These are phyloP conservation scores for Drosophila rufa DNA, from an alignment of 1,140 invertebrate species.

Conservation along the genomic window DNA sequence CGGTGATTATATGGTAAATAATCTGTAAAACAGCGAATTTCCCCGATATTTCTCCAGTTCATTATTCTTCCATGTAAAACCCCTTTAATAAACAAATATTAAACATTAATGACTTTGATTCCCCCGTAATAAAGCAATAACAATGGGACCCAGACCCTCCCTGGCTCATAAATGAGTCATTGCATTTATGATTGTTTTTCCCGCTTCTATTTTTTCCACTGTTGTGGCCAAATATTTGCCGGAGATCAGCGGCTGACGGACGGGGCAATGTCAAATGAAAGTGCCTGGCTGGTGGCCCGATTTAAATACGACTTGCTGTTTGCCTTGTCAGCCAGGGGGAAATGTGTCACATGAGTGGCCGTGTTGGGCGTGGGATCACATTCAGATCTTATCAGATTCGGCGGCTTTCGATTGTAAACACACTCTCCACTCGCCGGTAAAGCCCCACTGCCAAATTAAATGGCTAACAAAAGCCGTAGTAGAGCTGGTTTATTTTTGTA, in stretches of 20 bases:
- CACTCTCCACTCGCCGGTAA: slow-evolving; percentile 1
- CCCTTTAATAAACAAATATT: not conserved
- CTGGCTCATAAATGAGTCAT: slow-evolving; percentile 48
- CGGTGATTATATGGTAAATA: not conserved
- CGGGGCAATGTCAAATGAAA: slow-evolving; percentile 49
- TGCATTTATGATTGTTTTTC: slow-evolving; percentile 25
- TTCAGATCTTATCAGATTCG: slow-evolving; percentile 32
- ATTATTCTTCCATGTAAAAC: not conserved
- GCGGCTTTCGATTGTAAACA: slow-evolving; percentile 14
- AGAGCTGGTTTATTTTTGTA: slow-evolving; percentile 3
- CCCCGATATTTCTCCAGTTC: not conserved
- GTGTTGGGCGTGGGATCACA: slow-evolving; percentile 30
- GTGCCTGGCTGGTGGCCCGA: slow-evolving; percentile 26
- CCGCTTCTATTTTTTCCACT: slow-evolving; percentile 9
- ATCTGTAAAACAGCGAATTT: not conserved
- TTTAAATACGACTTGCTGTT: slow-evolving; percentile 44
- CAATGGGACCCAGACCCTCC: not conserved
- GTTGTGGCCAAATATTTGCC: slow-evolving; percentile 42
- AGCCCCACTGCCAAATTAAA: slow-evolving; percentile 8
- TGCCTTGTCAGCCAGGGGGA: slow-evolving; percentile 26
- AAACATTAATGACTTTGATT: slow-evolving; percentile 2
- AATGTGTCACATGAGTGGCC: slow-evolving; percentile 41
- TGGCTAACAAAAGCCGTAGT: slow-evolving; percentile 4
- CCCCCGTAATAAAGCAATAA: not conserved
- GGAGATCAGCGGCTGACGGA: slow-evolving; percentile 27